These are phyloP conservation scores for Drosophila mercatorum DNA, from an alignment of 2,888 invertebrate genomes.

Conservation along the genomic window DNA sequence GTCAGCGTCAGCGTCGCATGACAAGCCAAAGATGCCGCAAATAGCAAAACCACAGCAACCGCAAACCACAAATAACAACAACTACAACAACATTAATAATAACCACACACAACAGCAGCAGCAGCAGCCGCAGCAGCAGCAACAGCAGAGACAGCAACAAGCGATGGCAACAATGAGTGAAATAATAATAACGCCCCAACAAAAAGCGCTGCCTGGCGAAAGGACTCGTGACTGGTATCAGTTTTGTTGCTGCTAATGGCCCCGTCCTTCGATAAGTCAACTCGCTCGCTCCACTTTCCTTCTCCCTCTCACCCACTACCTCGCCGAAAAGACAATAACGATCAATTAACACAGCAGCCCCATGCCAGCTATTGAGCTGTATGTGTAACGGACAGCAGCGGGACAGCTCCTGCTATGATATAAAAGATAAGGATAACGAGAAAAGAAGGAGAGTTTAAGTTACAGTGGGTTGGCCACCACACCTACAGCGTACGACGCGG, in stretches of 20 bases:
- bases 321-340: slow-evolving; percentile 45
- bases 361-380: slow-evolving; percentile 41
- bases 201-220: slow-evolving; percentile 36
- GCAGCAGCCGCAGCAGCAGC: background rate
- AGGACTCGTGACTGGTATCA: slow-evolving; percentile 60
- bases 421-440: slow-evolving; percentile 13
- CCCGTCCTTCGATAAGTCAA: slow-evolving; percentile 49
- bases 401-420: slow-evolving; percentile 1
- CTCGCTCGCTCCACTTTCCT: slow-evolving; percentile 12
- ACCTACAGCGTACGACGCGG: slow-evolving; percentile 18
- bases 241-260: slow-evolving; percentile 61
- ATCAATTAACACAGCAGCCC: slow-evolving; percentile 62
- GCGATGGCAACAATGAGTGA: slow-evolving; percentile 46
- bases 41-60: slow-evolving; percentile 65
- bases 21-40: slow-evolving; percentile 79
- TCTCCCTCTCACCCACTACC: background rate
- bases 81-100: slow-evolving; percentile 31
- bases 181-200: slow-evolving; percentile 67
- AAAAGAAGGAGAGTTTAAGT: slow-evolving; percentile 10
- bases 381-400: slow-evolving; percentile 22
- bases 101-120: slow-evolving; percentile 13
- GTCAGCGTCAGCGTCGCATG: slow-evolving; percentile 62
- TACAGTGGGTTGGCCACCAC: background rate
- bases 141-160: slow-evolving; percentile 29
- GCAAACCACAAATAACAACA: slow-evolving; percentile 36